These are phyloP conservation scores for Heliopora coerulea DNA, from an alignment of 92 coral and sea anemone species.

Conservation along the genomic window DNA sequence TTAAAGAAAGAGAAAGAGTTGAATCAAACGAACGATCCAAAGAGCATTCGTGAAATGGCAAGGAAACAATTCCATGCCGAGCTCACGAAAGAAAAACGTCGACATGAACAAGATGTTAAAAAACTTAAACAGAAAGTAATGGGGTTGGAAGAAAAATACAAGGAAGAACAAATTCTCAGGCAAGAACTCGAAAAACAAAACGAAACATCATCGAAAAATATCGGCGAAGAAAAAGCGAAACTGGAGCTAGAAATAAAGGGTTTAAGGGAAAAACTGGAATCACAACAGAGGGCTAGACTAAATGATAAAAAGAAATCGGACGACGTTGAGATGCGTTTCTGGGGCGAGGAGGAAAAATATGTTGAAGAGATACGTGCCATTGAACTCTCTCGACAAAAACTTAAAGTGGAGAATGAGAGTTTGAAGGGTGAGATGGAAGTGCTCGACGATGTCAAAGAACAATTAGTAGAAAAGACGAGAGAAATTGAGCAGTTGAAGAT, in stretches of 20 bases:
- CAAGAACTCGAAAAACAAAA: slow-evolving; percentile 38
- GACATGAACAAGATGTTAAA: slow-evolving; percentile 23
- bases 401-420: slow-evolving; percentile 51
- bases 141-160: slow-evolving; percentile 41
- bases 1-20: slow-evolving; percentile 57
- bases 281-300: slow-evolving; percentile 15
- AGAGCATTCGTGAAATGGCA: slow-evolving; percentile 29
- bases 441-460: slow-evolving; percentile 24
- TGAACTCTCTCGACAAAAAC: slow-evolving; percentile 16
- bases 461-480: slow-evolving; percentile 21
- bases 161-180: slow-evolving; percentile 36
- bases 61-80: slow-evolving; percentile 23
- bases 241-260: slow-evolving; percentile 36
- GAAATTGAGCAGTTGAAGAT: slow-evolving; percentile 27
- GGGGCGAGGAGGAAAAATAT: slow-evolving; percentile 37
- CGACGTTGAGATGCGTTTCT: slow-evolving; percentile 20
- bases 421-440: slow-evolving; percentile 59
- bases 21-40: slow-evolving; percentile 40
- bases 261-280: slow-evolving; percentile 38
- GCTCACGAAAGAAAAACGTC: slow-evolving; percentile 30
- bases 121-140: slow-evolving; percentile 41
- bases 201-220: slow-evolving; percentile 23
- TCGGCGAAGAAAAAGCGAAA: slow-evolving; percentile 22
- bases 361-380: slow-evolving; percentile 37
- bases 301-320: slow-evolving; percentile 13